These are phyloP conservation scores for Lucilia sericata DNA, from an alignment of 1,140 invertebrate genomes.

Conservation along the genomic window DNA sequence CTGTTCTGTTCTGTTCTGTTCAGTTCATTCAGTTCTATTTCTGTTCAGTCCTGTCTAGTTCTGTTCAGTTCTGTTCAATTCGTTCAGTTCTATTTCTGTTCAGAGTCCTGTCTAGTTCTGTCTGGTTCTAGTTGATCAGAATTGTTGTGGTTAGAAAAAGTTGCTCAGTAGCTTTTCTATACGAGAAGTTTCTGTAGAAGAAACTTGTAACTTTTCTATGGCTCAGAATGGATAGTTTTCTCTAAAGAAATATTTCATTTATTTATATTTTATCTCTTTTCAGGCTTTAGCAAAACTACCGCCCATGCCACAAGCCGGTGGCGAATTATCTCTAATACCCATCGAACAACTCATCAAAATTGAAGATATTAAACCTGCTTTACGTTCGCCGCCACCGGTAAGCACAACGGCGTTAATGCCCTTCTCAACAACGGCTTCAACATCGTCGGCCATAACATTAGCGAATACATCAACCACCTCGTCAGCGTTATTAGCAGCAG, in stretches of 20 bases:
- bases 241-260: neutral
- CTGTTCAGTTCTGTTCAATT: too few species aligned
- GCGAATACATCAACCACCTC: slow-evolving; percentile 39
- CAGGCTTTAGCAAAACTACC: slow-evolving; percentile 61
- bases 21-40: too few species aligned
- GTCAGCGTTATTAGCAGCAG: slow-evolving; percentile 37
- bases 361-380: slow-evolving; percentile 71
- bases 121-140: too few species aligned
- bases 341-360: slow-evolving; percentile 81
- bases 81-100: too few species aligned
- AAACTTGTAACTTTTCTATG: too few species aligned
- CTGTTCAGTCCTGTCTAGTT: too few species aligned
- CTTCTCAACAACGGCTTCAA: slow-evolving; percentile 29
- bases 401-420: slow-evolving; percentile 49
- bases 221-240: too few species aligned
- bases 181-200: too few species aligned
- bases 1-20: too few species aligned
- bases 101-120: too few species aligned
- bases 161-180: too few species aligned
- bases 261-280: slow-evolving; percentile 15
- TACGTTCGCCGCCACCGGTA: slow-evolving; percentile 54
- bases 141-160: too few species aligned
- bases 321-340: slow-evolving; percentile 83
- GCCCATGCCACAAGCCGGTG: slow-evolving; percentile 71
- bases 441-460: slow-evolving; percentile 28